A percentile compares a stretch with the other conserved stretches of the same genome.
Conservation (phyloP, 2,113 vertebrate genomes). For the Antechinus flavipes region DNA sequence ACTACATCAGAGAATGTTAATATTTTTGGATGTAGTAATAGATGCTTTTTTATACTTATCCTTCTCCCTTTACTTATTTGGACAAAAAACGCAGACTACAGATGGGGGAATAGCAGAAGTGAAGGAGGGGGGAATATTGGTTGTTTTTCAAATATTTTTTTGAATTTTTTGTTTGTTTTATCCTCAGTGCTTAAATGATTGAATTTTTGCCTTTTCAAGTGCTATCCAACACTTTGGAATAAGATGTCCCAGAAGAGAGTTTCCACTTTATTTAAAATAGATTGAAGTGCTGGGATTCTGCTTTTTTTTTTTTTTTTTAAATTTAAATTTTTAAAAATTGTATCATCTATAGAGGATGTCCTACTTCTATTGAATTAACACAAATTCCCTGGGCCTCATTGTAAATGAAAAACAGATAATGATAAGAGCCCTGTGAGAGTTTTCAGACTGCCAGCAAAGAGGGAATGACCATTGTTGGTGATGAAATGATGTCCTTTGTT, state of each 20-base stretch:
- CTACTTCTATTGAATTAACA: constrained; percentile 27
- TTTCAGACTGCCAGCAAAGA: constrained; percentile 9
- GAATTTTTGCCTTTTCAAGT: constrained; percentile 32
- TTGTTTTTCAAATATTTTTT: constrained; percentile 41
- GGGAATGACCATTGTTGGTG: neutral
- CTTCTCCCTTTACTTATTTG: constrained; percentile 52
- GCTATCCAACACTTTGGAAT: neutral
- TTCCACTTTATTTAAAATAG: constrained; percentile 48
- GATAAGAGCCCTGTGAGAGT: neutral
- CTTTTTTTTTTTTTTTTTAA: constrained; percentile 41
- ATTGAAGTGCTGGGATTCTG: constrained; percentile 20
- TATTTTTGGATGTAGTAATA: constrained; percentile 27
- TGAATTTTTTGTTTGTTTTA: constrained; percentile 21
- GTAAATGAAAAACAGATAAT: neutral
- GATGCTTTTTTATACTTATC: neutral
- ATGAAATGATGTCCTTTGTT: neutral
- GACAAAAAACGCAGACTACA: constrained; percentile 29
- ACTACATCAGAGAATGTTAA: neutral
- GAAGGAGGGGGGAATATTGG: constrained; percentile 13
- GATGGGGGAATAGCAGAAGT: neutral
- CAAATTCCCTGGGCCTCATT: neutral
- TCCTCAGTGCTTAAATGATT: constrained; percentile 31
- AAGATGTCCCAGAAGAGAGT: constrained; percentile 14
- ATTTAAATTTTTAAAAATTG: neutral
- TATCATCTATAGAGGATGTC: constrained; percentile 45